A percentile compares a stretch with the other conserved stretches of the same genome.
Conservation (phyloP, 2,797 vertebrate species). For the Sebastes reedi region DNA sequence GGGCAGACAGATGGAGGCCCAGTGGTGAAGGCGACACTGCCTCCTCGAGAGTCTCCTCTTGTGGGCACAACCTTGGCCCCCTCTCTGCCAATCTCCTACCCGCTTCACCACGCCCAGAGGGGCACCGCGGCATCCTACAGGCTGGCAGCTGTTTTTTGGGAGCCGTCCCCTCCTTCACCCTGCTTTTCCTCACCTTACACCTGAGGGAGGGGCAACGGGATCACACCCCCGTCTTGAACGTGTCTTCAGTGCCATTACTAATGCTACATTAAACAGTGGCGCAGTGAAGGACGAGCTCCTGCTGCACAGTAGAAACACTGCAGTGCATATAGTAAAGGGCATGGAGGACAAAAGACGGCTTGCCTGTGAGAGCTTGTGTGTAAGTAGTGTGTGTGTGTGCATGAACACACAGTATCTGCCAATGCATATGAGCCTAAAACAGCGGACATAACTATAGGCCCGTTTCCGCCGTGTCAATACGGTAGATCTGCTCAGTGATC, state of each 20-base stretch:
- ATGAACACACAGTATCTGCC: slow-evolving; percentile 2
- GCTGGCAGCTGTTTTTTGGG: slow-evolving; percentile 79
- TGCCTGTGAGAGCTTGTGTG: background rate
- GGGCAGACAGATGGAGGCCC: slow-evolving; percentile 75
- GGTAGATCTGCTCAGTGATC: slow-evolving; percentile 44
- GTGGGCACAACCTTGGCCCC: slow-evolving; percentile 70
- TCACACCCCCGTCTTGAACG: slow-evolving; percentile 44
- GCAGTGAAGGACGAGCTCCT: slow-evolving; percentile 45
- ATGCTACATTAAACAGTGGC: slow-evolving; percentile 24
- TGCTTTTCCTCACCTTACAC: slow-evolving; percentile 49
- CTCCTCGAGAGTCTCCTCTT: slow-evolving; percentile 61
- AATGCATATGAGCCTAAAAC: slow-evolving; percentile 12
- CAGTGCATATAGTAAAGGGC: slow-evolving; percentile 23
- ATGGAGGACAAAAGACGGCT: slow-evolving; percentile 21
- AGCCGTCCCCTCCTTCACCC: slow-evolving; percentile 56
- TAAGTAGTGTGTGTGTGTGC: background rate
- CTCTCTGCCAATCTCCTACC: slow-evolving; percentile 50
- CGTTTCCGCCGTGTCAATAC: slow-evolving; percentile 33
- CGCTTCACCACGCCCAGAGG: slow-evolving; percentile 63
- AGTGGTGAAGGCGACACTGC: slow-evolving; percentile 58
- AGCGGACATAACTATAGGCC: slow-evolving; percentile 10
- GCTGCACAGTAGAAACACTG: slow-evolving; percentile 23
- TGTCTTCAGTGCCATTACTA: slow-evolving; percentile 20
- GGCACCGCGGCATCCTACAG: slow-evolving; percentile 73
- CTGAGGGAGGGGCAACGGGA: slow-evolving; percentile 42